Conservation (phyloP, 2,888 invertebrate genomes). For the Pristionchus fissidentatus region DNA sequence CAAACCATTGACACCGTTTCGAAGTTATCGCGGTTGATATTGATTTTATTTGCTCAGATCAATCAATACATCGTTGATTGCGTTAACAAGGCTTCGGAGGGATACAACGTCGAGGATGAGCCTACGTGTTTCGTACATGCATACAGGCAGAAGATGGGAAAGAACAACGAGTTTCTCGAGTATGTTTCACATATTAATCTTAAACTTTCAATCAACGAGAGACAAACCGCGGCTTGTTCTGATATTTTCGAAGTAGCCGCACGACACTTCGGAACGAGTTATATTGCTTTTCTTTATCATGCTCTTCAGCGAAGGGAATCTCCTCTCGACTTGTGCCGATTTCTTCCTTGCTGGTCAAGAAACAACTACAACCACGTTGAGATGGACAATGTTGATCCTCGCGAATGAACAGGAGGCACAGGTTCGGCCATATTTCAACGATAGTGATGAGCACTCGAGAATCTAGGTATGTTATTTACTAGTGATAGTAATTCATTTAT, state of each 20-base stretch:
- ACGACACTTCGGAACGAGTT: neutral
- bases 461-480: neutral
- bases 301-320: neutral
- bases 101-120: neutral
- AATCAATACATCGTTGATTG: neutral
- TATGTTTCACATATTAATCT: neutral
- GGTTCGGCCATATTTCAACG: too few species aligned
- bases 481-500: neutral
- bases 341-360: neutral
- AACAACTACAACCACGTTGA: neutral
- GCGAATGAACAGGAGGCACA: neutral
- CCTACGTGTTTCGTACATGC: conserved; percentile 15
- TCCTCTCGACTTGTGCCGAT: conserved; percentile 6
- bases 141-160: neutral
- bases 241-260: neutral
- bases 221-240: neutral
- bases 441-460: neutral
- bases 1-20: too few species aligned
- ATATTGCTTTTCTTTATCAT: neutral
- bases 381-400: neutral
- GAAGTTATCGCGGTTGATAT: too few species aligned
- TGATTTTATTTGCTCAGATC: too few species aligned
- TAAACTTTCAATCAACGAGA: neutral
- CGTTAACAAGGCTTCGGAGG: neutral
- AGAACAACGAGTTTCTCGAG: neutral